Evolutionary conservation across 2,113 vertebrate species (phyloP).

Genomic region (Saguinus midas): DNA sequence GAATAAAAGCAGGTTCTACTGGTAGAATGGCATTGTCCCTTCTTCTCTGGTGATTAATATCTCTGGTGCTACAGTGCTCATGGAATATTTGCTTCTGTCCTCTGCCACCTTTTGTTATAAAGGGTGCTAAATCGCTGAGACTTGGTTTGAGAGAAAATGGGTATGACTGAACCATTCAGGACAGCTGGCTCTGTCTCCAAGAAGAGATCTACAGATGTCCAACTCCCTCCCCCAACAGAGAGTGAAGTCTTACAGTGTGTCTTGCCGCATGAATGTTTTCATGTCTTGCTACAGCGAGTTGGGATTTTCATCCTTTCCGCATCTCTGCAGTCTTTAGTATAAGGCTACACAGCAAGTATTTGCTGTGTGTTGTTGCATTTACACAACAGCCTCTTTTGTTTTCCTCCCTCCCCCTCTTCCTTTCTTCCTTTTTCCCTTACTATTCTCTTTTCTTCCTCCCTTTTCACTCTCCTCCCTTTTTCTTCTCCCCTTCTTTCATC

Average conservation of each 20-base stretch:
- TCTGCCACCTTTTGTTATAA: neutral
- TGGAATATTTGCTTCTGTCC: neutral
- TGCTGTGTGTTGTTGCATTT: rapidly evolving
- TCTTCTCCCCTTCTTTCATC: too few species aligned
- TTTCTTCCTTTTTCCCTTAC: too few species aligned
- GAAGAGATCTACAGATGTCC: neutral
- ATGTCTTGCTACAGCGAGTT: rapidly evolving
- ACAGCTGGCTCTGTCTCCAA: rapidly evolving
- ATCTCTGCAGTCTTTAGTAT: too few species aligned
- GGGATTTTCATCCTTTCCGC: neutral
- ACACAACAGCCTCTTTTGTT: rapidly evolving
- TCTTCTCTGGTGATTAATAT: neutral
- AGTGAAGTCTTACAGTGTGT: neutral
- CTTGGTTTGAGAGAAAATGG: neutral
- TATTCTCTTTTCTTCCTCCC: rapidly evolving
- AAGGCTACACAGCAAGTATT: rapidly evolving
- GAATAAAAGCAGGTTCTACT: neutral
- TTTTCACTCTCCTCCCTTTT: too few species aligned
- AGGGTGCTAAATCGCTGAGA: neutral
- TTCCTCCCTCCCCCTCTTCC: rapidly evolving
- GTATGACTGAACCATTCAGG: neutral
- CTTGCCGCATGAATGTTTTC: neutral
- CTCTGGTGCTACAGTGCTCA: neutral
- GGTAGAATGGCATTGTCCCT: too few species aligned
- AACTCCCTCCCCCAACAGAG: rapidly evolving